Base-by-base conservation (phyloP, 1,140 invertebrate species). In the Tribolium madens region DNA sequence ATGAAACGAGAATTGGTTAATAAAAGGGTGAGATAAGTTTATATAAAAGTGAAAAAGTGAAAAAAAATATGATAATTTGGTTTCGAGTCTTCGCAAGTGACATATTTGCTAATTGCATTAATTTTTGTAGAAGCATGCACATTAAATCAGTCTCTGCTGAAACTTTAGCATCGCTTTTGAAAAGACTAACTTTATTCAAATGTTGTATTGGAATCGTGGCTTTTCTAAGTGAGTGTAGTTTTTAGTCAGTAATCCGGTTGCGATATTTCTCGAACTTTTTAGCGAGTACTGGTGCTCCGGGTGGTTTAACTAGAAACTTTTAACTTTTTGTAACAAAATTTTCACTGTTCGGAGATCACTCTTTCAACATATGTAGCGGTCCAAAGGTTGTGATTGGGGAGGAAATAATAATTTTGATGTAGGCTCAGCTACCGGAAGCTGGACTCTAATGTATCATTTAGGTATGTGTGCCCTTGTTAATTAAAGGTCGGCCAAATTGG, bases 11-110 rank as follows among this genome's bases (percentile, higher is more conserved):
- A 1, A 26, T 60, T 31, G 53, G 17, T 14, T 31, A n/a, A n/a
- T n/a, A n/a, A 31, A 15, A 52, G 53, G 18, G 53, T 31, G n/a
- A 60, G 53, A 60, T n/a, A n/a, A n/a, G n/a, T n/a, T n/a, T n/a
- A n/a, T n/a, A n/a, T 60, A 26, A 60, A n/a, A 10, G 12, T 10
- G 17, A 21, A n/a, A 21, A 60, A 60, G 10, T 60, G 53, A 3
- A 0, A 26, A 26, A 26, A 26, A 26, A 1, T 26, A 4, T 5
- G 0, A 26, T 5, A 5, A 26, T 4, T 26, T 26, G 21, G 2
- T 26, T 26, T 3, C 6, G 21, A 5, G 21, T 26, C 6, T n/a
- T n/a, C n/a, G n/a, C n/a, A 4, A 26, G 21, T 26, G 6, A 26
- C 3, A 4, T 26, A 26, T 26, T 26, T 26, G 21, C 21, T 26